Evolutionary conservation across 2,888 invertebrate genomes (phyloP).

Genomic region (Trachelus stipa): DNA sequence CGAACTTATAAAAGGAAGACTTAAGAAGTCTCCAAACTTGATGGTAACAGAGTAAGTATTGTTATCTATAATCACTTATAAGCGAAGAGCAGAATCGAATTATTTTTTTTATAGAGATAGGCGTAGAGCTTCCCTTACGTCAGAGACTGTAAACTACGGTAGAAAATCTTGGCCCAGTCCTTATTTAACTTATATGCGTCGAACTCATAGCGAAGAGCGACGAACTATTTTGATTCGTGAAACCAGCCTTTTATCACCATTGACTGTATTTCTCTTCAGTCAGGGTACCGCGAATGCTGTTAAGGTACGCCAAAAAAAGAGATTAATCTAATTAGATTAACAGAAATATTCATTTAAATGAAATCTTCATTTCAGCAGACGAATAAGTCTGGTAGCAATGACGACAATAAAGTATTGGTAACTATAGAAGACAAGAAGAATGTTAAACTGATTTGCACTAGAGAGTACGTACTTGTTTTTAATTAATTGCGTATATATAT

Average conservation of each 20-base stretch:
- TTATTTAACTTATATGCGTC: constrained; percentile 71
- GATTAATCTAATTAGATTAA: too few species aligned
- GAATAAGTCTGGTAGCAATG: constrained; percentile 20
- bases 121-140: constrained; percentile 70
- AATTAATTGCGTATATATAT: constrained; percentile 9
- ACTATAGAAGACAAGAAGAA: constrained; percentile 59
- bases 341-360: too few species aligned
- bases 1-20: constrained; percentile 70
- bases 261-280: constrained; percentile 72
- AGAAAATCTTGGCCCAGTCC: constrained; percentile 65
- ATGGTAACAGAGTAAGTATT: constrained; percentile 69
- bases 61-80: constrained; percentile 1
- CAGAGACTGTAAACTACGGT: constrained; percentile 76
- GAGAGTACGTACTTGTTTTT: constrained; percentile 58
- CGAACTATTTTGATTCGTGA: constrained; percentile 71
- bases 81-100: not conserved
- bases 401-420: constrained; percentile 51
- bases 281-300: constrained; percentile 15
- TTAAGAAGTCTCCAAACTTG: constrained; percentile 66
- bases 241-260: constrained; percentile 71
- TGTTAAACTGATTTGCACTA: constrained; percentile 61
- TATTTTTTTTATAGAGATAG: constrained; percentile 67
- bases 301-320: too few species aligned
- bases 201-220: constrained; percentile 70
- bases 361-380: too few species aligned